These are phyloP conservation scores for Vidua chalybeata DNA, from an alignment of 2,113 vertebrate genomes.

Conservation along the genomic window DNA sequence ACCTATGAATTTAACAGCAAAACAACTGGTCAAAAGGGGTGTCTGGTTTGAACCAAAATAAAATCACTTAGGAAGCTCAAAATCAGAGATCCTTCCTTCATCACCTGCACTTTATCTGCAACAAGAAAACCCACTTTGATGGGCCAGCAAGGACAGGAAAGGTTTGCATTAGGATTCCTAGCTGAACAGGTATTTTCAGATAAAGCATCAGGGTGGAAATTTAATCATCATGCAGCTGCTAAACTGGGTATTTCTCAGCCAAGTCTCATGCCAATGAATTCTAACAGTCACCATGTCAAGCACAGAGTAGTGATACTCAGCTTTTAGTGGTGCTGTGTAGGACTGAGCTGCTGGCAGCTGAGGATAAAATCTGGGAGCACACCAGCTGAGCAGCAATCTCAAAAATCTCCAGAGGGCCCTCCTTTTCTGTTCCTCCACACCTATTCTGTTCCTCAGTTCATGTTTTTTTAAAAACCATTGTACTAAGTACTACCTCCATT, in stretches of 20 bases:
- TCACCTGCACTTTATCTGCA: neutral
- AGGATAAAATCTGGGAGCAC: neutral
- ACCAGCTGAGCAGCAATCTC: neutral
- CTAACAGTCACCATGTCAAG: neutral
- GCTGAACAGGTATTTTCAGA: neutral
- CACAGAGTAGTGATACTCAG: neutral
- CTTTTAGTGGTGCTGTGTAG: neutral
- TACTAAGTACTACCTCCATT: neutral
- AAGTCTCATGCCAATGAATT: neutral
- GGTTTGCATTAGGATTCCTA: neutral
- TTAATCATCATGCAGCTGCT: neutral
- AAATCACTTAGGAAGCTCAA: neutral
- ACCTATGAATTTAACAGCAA: neutral
- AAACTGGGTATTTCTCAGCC: neutral
- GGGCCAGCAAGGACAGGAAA: neutral
- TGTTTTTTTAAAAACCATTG: accelerated
- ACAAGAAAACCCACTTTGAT: neutral
- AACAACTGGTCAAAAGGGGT: neutral
- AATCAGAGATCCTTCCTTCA: neutral
- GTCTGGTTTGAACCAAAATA: neutral
- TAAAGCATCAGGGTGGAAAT: neutral
- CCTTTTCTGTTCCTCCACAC: neutral
- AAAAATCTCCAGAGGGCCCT: neutral
- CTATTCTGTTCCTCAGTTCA: neutral
- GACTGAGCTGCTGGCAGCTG: neutral